phyloP scores from a whole-genome alignment of 1,140 invertebrate genomes.

The Forficula auricularia region DNA sequence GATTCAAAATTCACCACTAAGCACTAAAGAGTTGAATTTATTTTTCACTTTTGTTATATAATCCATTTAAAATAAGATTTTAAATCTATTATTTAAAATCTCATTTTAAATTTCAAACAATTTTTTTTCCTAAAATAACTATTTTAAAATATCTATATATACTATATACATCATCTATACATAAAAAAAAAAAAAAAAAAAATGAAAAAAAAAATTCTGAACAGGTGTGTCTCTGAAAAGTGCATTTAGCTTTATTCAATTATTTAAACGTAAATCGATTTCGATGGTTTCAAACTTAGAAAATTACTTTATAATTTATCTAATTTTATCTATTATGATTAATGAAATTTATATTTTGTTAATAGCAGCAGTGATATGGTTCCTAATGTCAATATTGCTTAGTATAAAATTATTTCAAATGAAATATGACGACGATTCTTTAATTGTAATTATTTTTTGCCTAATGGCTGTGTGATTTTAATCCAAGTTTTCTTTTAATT shows the following conservation, averaged over 20 bases:
- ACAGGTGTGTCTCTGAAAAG: no score
- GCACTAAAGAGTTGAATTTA: no score
- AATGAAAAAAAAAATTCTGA: no score
- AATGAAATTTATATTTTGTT: slow-evolving; percentile 9
- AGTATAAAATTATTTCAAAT: neutral
- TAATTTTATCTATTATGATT: slow-evolving; percentile 2
- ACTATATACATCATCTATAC: no score
- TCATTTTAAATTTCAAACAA: neutral
- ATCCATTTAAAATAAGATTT: no score
- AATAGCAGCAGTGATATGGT: slow-evolving; percentile 12
- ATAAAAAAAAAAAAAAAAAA: no score
- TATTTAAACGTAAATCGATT: no score
- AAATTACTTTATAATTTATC: slow-evolving; percentile 4
- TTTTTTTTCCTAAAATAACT: neutral
- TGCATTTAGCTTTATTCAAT: no score
- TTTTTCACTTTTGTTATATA: no score
- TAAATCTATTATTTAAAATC: slow-evolving; percentile 1
- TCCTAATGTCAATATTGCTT: slow-evolving; percentile 9
- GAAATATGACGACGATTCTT: slow-evolving; percentile 1
- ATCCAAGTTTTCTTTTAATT: no score
- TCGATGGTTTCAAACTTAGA: neutral
- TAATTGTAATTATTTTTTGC: slow-evolving; percentile 3
- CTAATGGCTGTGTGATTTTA: no score
- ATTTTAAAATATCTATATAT: slow-evolving; percentile 1
- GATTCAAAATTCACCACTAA: no score